Evolutionary conservation across 2,888 invertebrate species (phyloP), one percentile per base, ranked within the genome.

Genomic region (Sinotaia quadrata): DNA sequence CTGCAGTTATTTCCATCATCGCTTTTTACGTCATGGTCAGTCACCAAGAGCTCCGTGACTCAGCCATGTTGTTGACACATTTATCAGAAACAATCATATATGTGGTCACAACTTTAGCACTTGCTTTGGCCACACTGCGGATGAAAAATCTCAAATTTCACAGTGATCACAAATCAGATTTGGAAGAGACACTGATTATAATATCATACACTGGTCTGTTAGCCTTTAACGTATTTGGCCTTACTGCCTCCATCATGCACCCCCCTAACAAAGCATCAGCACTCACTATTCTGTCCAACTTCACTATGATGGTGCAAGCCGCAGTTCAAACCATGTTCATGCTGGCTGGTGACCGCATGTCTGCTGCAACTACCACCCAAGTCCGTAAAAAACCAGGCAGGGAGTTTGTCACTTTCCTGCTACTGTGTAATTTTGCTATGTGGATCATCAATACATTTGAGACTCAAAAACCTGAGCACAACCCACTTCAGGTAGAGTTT

Each of bases 361-460:
- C 94, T 33, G 95, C 96, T 15, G 94, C 96, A 93, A 91, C 94
- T 37, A 15, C 47, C 27, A 21, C 95, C 86, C 96, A 97, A 87
- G 95, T 95, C 87, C 93, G 94, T 81, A 95, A 94, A 88, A 97
- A 97, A 90, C 97, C 97, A 0, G 97, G 96, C 0, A 92, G 97
- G 71, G 97, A 97, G 88, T 94, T 96, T 69, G 96, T 98, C 75
- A 97, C 97, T 73, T 97, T 97, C 91, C 91, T 97, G 74, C 92
- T 97, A 73, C 95, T 97, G 87, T 95, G 95, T 89, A 97, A 97
- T 89, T 93, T 97, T 81, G 95, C 97, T 81, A 95, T 97, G 94
- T 97, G 97, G 94, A 93, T 96, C 78, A 95, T 97, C 84, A 96
- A 96, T 89, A 97, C 96, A 47, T 96, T 97, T 86, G 96, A 97